Evolutionary conservation across 2,113 vertebrate genomes (phyloP).

Genomic region (Theristicus caerulescens): DNA sequence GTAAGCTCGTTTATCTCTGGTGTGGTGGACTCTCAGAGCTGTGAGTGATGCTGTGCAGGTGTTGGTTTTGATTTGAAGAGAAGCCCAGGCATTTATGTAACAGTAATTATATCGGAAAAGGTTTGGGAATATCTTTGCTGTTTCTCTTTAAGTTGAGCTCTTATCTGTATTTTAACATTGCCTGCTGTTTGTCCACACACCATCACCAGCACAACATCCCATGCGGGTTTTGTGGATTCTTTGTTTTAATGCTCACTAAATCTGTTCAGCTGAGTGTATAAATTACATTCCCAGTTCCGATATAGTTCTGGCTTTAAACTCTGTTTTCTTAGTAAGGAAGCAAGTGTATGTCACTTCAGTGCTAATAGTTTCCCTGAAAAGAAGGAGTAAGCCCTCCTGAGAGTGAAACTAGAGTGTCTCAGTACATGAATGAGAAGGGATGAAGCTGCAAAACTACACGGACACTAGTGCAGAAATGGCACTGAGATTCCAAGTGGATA

Average conservation of each 20-base stretch:
- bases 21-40: background rate
- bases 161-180: background rate
- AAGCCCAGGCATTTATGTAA: background rate
- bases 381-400: rapidly evolving
- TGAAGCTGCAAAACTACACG: background rate
- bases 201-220: background rate
- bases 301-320: background rate
- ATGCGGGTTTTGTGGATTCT: background rate
- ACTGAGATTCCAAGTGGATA: background rate
- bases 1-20: background rate
- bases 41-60: background rate
- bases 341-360: background rate
- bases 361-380: background rate
- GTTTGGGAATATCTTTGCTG: background rate
- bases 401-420: background rate
- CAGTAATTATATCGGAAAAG: background rate
- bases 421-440: background rate
- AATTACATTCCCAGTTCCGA: background rate
- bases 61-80: background rate
- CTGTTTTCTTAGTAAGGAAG: background rate
- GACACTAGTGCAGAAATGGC: background rate
- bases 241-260: background rate
- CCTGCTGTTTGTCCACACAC: background rate
- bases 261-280: background rate
- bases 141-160: background rate